A percentile compares a stretch with the other conserved stretches of the same genome.
phyloP scores from a whole-genome alignment of 2,113 vertebrate genomes.

The Emydocephalus ijimae region DNA sequence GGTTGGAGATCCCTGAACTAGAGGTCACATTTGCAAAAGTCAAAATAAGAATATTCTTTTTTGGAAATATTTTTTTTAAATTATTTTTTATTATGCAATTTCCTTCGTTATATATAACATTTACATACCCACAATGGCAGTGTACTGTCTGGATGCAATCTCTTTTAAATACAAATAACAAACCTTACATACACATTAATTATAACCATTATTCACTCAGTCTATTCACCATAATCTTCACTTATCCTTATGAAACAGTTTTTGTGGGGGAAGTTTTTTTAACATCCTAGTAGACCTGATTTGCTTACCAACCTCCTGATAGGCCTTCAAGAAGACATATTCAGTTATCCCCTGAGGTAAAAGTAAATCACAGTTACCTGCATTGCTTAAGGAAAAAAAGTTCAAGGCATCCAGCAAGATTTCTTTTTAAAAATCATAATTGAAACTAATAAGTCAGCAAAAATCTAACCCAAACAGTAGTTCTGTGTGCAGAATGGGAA shows the following conservation, averaged over 20 bases:
- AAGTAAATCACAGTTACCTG: neutral
- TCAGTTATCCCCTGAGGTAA: neutral
- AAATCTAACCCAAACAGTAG: neutral
- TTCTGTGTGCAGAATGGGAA: neutral
- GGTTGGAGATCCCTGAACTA: neutral
- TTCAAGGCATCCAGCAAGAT: neutral
- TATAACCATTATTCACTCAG: no score
- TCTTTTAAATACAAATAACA: no score
- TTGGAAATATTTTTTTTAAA: neutral
- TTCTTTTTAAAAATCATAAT: neutral
- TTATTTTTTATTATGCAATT: no score
- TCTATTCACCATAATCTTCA: no score
- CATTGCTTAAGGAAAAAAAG: neutral
- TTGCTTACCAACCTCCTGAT: neutral
- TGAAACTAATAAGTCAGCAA: neutral
- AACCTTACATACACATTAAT: no score
- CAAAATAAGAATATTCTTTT: neutral
- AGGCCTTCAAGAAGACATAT: neutral
- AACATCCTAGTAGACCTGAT: neutral
- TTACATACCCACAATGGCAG: no score
- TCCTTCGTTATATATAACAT: no score
- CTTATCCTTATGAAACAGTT: no score
- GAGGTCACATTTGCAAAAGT: neutral
- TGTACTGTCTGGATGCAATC: no score
- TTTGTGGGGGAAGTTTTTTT: neutral